A percentile compares a stretch with the other conserved stretches of the same genome.
phyloP scores from a whole-genome alignment of 2,113 vertebrate genomes.

The Mohoua ochrocephala region DNA sequence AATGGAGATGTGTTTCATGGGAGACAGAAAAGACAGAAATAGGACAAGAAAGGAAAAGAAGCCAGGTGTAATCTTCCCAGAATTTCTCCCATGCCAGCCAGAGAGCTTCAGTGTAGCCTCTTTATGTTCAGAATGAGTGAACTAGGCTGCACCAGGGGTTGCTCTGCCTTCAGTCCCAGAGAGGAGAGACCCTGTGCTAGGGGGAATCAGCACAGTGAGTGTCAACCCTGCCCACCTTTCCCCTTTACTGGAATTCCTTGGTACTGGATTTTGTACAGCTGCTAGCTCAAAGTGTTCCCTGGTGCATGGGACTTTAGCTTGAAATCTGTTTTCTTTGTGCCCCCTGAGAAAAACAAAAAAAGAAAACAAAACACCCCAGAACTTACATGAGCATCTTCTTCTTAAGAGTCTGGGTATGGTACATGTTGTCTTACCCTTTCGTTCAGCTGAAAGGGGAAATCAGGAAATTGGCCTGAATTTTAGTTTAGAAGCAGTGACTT shows the following conservation, averaged over 20 bases:
- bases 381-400: background rate
- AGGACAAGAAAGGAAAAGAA: background rate
- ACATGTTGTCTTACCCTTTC: background rate
- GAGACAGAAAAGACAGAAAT: background rate
- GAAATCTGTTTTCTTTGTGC: background rate
- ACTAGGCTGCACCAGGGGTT: background rate
- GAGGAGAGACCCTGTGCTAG: background rate
- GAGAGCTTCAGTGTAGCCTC: background rate
- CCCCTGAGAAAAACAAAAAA: background rate
- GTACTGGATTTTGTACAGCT: background rate
- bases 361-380: background rate
- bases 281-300: background rate
- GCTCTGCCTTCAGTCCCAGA: background rate
- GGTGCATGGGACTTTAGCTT: background rate
- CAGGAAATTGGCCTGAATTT: background rate
- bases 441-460: background rate
- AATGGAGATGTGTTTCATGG: background rate
- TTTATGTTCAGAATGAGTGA: background rate
- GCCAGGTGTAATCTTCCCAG: background rate
- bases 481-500: conserved; percentile 25
- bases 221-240: background rate
- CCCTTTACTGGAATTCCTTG: background rate
- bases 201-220: background rate
- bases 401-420: background rate
- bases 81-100: background rate